Evolutionary conservation across 2,797 vertebrate genomes (phyloP).

Genomic region (Meriones psammophilus): DNA sequence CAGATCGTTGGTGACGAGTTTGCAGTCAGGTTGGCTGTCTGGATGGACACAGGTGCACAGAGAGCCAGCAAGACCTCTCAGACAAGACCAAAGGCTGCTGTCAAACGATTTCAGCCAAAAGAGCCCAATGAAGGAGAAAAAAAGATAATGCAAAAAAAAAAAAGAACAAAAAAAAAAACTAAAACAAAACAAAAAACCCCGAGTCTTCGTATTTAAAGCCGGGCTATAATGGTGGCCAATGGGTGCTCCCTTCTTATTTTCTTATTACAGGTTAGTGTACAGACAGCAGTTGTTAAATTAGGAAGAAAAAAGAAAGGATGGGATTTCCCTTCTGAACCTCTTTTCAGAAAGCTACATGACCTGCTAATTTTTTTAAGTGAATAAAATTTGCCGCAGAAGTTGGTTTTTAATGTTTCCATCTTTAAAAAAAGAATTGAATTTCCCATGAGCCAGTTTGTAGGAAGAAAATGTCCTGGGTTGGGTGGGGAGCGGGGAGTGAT

Average conservation of each 20-base stretch:
- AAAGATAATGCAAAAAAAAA: constrained; percentile 90
- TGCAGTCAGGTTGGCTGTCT: constrained; percentile 94
- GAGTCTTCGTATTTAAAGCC: constrained; percentile 92
- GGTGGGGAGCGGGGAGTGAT: constrained; percentile 55
- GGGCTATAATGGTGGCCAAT: constrained; percentile 91
- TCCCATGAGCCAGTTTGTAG: constrained; percentile 61
- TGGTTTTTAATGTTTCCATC: not conserved
- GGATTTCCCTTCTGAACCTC: constrained; percentile 11
- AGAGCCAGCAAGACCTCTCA: constrained; percentile 91
- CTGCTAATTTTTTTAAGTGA: constrained; percentile 72
- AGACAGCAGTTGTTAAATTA: constrained; percentile 68
- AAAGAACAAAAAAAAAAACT: not conserved
- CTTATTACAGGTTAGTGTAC: constrained; percentile 89
- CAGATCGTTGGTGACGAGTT: constrained; percentile 99
- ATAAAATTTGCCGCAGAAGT: constrained; percentile 71
- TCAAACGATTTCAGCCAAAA: constrained; percentile 94
- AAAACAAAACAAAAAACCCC: constrained; percentile 85
- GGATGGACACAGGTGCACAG: constrained; percentile 95
- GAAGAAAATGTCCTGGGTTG: constrained; percentile 51
- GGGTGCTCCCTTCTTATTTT: constrained; percentile 87
- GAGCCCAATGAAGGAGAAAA: constrained; percentile 90
- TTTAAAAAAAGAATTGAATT: constrained; percentile 53
- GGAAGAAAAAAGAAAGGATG: constrained; percentile 26
- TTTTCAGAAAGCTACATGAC: constrained; percentile 5
- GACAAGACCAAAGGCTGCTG: constrained; percentile 92